Evolutionary conservation across 2,113 vertebrate species (phyloP).

Genomic region (Entelurus aequoreus): DNA sequence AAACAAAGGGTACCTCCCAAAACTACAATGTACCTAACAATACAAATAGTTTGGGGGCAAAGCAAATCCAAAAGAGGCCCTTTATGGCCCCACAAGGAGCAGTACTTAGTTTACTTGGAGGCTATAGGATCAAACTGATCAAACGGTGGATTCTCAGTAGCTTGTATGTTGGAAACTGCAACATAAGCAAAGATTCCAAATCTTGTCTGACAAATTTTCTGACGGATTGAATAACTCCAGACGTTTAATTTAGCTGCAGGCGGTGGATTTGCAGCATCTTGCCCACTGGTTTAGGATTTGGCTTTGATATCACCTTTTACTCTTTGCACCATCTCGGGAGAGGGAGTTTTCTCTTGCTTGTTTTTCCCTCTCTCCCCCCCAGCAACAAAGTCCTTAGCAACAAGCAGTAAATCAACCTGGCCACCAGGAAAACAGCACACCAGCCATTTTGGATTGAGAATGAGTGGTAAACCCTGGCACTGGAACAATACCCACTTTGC

Average conservation of each 20-base stretch:
- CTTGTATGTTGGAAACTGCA: conserved; percentile 29
- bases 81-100: no score
- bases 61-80: no score
- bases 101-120: neutral
- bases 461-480: conserved; percentile 25
- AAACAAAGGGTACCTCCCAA: no score
- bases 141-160: conserved; percentile 14
- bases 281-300: conserved; percentile 58
- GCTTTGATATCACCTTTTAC: conserved; percentile 60
- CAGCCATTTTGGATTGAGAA: conserved; percentile 22
- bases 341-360: conserved; percentile 25
- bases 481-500: conserved; percentile 33
- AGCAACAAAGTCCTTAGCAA: conserved; percentile 35
- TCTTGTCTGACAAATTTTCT: conserved; percentile 57
- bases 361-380: conserved; percentile 11
- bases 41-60: no score
- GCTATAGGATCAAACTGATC: conserved; percentile 2
- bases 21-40: no score
- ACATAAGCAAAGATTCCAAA: conserved; percentile 33
- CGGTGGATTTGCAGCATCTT: conserved; percentile 62
- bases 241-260: conserved; percentile 61
- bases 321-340: conserved; percentile 36
- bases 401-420: conserved; percentile 37
- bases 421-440: conserved; percentile 12
- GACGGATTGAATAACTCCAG: conserved; percentile 52